Evolutionary conservation across 2,797 vertebrate species (phyloP).

Genomic region (Muscicapa striata): DNA sequence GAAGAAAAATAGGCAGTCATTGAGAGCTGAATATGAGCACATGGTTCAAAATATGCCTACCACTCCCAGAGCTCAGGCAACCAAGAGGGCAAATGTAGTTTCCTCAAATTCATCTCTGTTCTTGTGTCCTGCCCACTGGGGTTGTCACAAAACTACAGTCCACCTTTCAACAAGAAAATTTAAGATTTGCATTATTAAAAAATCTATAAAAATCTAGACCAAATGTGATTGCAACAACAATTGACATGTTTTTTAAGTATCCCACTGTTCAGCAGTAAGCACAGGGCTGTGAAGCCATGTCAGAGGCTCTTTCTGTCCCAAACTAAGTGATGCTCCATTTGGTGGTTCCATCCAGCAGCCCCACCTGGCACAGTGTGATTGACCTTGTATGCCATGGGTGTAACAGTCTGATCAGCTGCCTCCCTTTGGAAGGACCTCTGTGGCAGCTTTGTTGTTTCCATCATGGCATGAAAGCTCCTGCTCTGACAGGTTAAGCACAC

Average conservation of each 20-base stretch:
- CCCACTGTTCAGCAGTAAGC: not conserved
- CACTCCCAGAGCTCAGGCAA: not conserved
- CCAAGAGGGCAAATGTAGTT: not conserved
- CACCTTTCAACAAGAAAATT: not conserved
- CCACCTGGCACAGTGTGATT: not conserved
- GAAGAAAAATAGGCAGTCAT: not conserved
- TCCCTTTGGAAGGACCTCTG: not conserved
- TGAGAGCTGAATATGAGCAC: not conserved
- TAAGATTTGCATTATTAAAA: not conserved
- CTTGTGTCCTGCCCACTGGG: not conserved
- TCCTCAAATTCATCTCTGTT: not conserved
- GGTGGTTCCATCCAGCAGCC: not conserved
- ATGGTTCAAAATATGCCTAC: not conserved
- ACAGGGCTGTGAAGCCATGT: not conserved
- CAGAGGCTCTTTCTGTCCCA: not conserved
- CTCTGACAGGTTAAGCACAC: not conserved
- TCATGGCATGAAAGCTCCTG: not conserved
- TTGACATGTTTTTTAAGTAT: not conserved
- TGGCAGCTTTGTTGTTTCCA: not conserved
- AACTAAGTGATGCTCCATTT: not conserved
- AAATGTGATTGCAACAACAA: not conserved
- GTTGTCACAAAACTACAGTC: not conserved
- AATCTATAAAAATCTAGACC: not conserved
- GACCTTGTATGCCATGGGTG: accelerated
- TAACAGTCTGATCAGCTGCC: not conserved